A percentile compares a stretch with the other conserved stretches of the same genome.
Conservation (phyloP, 1,140 invertebrate species). For the Apolygus lucorum region DNA sequence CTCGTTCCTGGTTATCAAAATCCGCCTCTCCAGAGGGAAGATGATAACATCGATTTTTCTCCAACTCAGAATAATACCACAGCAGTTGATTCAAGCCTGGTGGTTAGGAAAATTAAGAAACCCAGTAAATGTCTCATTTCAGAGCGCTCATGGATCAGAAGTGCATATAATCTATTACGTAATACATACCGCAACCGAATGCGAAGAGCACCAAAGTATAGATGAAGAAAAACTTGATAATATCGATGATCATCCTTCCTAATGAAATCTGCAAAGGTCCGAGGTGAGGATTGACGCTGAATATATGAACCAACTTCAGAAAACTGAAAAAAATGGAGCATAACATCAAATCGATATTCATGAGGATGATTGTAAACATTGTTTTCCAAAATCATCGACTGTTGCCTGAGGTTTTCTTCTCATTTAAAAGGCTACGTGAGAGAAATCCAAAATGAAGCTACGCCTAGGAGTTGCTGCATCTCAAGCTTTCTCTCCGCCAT, state of each 20-base stretch:
- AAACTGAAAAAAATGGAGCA: too few relatives aligned
- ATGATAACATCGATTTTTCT: slow-evolving; percentile 74
- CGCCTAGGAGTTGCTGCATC: too few relatives aligned
- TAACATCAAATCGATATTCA: too few relatives aligned
- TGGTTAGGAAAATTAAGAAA: too few relatives aligned
- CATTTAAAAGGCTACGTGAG: too few relatives aligned
- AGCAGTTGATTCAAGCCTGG: slow-evolving; percentile 79
- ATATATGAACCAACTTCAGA: slow-evolving; percentile 88
- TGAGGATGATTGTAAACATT: too few relatives aligned
- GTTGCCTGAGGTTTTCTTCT: too few relatives aligned
- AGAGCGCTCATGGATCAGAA: background rate
- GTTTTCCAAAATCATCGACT: too few relatives aligned
- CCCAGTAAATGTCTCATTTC: too few relatives aligned
- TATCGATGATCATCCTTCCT: slow-evolving; percentile 86
- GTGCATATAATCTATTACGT: background rate
- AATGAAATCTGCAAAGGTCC: slow-evolving; percentile 83
- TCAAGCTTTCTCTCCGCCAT: too few relatives aligned
- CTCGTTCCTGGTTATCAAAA: slow-evolving; percentile 67
- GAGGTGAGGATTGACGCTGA: slow-evolving; percentile 88
- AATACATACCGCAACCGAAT: slow-evolving; percentile 72
- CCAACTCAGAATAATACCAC: slow-evolving; percentile 91
- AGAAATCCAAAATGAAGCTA: too few relatives aligned
- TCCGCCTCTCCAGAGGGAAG: slow-evolving; percentile 56
- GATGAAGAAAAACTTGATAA: slow-evolving; percentile 89
- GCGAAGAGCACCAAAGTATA: slow-evolving; percentile 82